Base-by-base conservation (phyloP, 2,113 vertebrate species). In the Colistium nudipinnis region DNA sequence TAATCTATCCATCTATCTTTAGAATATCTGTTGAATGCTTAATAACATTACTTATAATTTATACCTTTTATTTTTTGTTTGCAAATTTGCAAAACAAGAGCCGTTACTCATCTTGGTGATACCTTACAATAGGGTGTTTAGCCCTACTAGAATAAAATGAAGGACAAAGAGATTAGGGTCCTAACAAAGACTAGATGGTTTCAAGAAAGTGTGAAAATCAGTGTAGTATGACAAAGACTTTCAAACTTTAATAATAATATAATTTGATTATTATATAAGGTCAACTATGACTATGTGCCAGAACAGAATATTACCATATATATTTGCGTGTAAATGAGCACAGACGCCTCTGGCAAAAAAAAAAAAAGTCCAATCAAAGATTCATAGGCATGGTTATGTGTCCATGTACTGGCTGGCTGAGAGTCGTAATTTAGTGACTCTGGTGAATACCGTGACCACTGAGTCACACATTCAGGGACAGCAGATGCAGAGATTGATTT, bases 351-450 rank as follows among this genome's bases (percentile, higher is more conserved):
- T 31, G 68, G 65, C n/a, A 10, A 38, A 38, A 10, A 38, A 38
- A 38, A 38, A 44, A 17, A 36, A 62, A 61, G n/a, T 14, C 51
- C 38, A 68, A 61, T 62, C 44, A 25, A 56, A 73, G 71, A 83
- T 70, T 70, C 74, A 72, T 17, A 70, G 62, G 64, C 47, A 48
- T 28, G 51, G 27, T 30, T 38, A 52, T 49, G 25, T 55, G 51
- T 59, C 57, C 35, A 57, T 41, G 63, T 55, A 60, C 47, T 56
- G 71, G 52, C 76, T 59, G 63, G 28, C 12, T 43, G 61, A 54
- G 63, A 87, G 78, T 88, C 80, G 78, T 88, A 81, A 90, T 89
- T 89, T 87, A 80, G 25, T 53, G 56, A 73, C 62, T 76, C 52
- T 56, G 44, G 73, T 75, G 74, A 76, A 53, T 73, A 33, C 36